phyloP scores from a whole-genome alignment of 1,140 invertebrate genomes.

The Cotesia typhae region DNA sequence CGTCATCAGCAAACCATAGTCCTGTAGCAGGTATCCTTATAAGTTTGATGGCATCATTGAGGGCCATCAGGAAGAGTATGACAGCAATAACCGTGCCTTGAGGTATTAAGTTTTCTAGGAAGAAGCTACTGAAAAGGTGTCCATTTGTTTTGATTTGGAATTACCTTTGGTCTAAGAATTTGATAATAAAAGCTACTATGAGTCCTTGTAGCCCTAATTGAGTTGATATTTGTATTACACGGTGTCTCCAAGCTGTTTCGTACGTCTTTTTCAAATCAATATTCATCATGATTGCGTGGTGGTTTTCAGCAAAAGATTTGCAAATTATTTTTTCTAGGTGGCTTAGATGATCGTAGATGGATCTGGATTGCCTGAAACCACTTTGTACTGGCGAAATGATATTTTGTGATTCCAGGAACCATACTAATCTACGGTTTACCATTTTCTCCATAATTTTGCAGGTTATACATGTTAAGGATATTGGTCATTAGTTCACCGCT shows the following conservation, averaged over 20 bases:
- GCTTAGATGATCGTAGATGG: slow-evolving; percentile 8
- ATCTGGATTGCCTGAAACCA: slow-evolving; percentile 18
- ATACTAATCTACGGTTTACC: background rate
- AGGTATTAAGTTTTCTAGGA: no score
- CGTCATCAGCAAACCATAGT: slow-evolving; percentile 13
- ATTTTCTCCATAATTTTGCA: slow-evolving; percentile 30
- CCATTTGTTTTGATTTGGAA: no score
- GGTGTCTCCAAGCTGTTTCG: no score
- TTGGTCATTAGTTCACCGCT: slow-evolving; percentile 10
- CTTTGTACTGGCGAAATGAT: background rate
- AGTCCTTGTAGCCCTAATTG: no score
- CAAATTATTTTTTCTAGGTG: background rate
- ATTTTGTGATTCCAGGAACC: background rate
- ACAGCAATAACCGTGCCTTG: no score
- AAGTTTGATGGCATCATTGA: background rate
- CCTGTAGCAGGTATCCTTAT: background rate
- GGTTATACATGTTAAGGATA: slow-evolving; percentile 12
- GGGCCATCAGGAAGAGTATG: background rate
- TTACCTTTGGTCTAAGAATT: no score
- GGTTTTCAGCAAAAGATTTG: no score
- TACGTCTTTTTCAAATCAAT: no score
- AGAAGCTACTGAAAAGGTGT: no score
- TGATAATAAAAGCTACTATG: no score
- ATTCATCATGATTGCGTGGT: no score
- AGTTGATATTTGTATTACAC: no score